Percentiles rank a stretch among this genome's conserved stretches.
Conservation (phyloP, 2,888 invertebrate genomes). For the Operophtera brumata region DNA sequence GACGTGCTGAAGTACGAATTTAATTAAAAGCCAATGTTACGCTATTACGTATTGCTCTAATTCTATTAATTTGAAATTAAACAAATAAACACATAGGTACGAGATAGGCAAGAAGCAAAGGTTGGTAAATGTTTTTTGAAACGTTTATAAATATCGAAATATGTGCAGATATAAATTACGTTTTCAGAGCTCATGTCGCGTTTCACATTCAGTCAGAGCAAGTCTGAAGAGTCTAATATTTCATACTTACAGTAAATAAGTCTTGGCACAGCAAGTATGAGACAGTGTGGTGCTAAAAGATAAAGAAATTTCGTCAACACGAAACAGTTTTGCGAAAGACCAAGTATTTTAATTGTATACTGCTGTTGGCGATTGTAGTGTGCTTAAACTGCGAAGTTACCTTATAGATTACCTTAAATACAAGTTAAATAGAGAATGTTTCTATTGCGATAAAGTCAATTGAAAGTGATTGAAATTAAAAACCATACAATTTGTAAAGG, state of each 20-base stretch:
- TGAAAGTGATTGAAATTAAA: too few relatives aligned
- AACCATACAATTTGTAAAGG: too few relatives aligned
- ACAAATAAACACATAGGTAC: not conserved
- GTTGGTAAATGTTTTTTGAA: not conserved
- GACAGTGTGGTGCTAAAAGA: constrained; percentile 56
- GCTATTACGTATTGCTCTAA: not conserved
- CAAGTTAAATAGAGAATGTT: not conserved
- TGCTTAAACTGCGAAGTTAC: not conserved
- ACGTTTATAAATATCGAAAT: not conserved
- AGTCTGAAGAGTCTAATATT: constrained; percentile 49
- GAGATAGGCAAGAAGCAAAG: not conserved
- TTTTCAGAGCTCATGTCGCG: constrained; percentile 25
- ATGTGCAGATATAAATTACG: not conserved
- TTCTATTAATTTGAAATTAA: not conserved
- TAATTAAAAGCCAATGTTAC: not conserved
- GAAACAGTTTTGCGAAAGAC: constrained; percentile 24
- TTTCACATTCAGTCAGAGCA: constrained; percentile 27
- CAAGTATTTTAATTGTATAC: not conserved
- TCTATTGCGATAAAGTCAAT: too few relatives aligned
- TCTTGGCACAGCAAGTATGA: constrained; percentile 31
- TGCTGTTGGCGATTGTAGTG: not conserved
- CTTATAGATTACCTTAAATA: not conserved
- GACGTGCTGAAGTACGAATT: not conserved
- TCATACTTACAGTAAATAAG: constrained; percentile 62
- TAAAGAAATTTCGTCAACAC: constrained; percentile 44